Evolutionary conservation across 2,797 vertebrate species (phyloP), one percentile per base, ranked within the genome.

Genomic region (Peromyscus melanophrys): DNA sequence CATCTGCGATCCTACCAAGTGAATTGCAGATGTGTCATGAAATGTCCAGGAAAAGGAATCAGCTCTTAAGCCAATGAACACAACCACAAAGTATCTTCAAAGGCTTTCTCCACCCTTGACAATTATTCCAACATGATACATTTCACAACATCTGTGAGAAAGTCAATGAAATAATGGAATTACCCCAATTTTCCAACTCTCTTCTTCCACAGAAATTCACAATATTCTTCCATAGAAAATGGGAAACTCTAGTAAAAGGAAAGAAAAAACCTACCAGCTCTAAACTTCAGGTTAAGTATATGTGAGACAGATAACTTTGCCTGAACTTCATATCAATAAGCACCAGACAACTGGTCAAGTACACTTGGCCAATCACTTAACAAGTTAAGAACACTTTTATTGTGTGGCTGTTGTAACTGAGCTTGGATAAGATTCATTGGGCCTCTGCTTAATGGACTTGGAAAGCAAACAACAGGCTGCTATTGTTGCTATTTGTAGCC

Each of bases 51-150:
- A 43, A 96, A 93, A 96, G 95, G 75, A 13, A 77, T 98, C 86
- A 83, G 46, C 82, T 95, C 97, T 57, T n/a, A 92, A 97, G 86
- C 69, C 93, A 94, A 96, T 7, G 46, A 96, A 83, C 94, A 97
- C 71, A 94, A 98, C 93, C 86, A 97, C 94, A 95, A 69, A 92
- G 61, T 46, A 92, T 93, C 96, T 97, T 96, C 88, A 91, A 95
- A 97, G 96, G 40, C 46, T 88, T 90, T 97, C 97, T 91, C 71
- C 55, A 85, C 37, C 94, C 43, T 23, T 31, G 67, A 46, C n/a
- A 87, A 95, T 93, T 94, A 97, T 90, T 93, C 92, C 96, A 96
- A 88, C 13, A 81, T 34, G 65, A 92, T 23, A 85, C 75, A 52
- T 91, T 98, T 92, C 87, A 97, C 80, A 92, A 69, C 17, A 37